Conservation (phyloP, 2,797 vertebrate genomes). For the Crenuchus spilurus region DNA sequence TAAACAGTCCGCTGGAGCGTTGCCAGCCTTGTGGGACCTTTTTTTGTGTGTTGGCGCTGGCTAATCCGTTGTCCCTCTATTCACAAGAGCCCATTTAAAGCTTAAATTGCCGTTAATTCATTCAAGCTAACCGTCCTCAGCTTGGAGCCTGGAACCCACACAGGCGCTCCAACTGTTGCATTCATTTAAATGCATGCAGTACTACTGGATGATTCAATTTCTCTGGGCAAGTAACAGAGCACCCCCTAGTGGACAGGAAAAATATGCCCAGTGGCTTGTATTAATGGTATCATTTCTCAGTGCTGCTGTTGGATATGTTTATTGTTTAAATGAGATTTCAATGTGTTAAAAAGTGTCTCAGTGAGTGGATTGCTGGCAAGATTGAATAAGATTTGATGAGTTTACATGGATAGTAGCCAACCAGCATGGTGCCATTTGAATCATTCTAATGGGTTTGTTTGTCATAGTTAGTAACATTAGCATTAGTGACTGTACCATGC, state of each 20-base stretch:
- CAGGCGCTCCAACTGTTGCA: conserved; percentile 12
- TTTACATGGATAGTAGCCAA: no score
- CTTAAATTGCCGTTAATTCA: conserved; percentile 64
- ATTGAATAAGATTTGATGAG: no score
- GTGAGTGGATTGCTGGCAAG: no score
- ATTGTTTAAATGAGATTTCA: no score
- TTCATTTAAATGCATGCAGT: background rate
- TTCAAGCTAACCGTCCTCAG: conserved; percentile 41
- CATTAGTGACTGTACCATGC: no score
- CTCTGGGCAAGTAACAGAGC: conserved; percentile 12
- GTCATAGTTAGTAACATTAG: no score
- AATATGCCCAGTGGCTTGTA: background rate
- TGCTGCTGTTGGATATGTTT: no score
- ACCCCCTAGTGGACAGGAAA: conserved; percentile 13
- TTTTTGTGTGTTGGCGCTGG: conserved; percentile 33
- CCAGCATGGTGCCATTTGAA: no score
- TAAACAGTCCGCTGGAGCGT: conserved; percentile 54
- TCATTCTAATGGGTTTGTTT: no score
- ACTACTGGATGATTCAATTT: no score
- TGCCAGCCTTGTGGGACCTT: conserved; percentile 42
- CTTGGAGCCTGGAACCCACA: conserved; percentile 4
- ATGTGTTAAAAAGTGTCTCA: no score
- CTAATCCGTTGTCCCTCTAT: conserved; percentile 44
- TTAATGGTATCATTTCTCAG: no score
- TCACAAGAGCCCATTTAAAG: conserved; percentile 65